Evolutionary conservation across 2,888 invertebrate species (phyloP), one percentile per base, ranked within the genome.

Genomic region (Ochlodes sylvanus): DNA sequence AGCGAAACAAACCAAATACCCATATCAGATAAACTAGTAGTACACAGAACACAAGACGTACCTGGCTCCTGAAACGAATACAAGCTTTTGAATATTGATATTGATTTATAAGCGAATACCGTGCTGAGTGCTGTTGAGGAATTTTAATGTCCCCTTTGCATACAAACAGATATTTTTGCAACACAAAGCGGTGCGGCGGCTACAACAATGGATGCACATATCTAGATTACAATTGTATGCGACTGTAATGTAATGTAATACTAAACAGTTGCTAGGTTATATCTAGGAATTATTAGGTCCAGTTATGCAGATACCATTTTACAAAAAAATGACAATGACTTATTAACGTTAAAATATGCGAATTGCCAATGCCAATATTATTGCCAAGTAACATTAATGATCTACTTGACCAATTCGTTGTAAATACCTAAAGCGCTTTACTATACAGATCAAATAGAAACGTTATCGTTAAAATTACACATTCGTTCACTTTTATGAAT

Each of bases 141-240:
- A 90, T 91, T 86, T 79, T 82, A 88, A 90, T 85, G 70, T 70
- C 68, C 65, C 72, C 86, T 91, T 92, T 88, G 89, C 91, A 92
- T 91, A 90, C 89, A 91, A 90, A 90, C 85, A 84, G 83, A 85
- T 81, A 85, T 85, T 86, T 85, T 84, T 83, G 78, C 81, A 78
- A 79, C 75, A 79, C 77, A 75, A 75, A 73, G 73, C 71, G 62
- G 73, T 75, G 73, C 70, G 70, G 69, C 71, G 75, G 72, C 72
- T 67, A 74, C 72, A 76, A 83, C 81, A 81, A 86, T 84, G 81
- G 83, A 63, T 69, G 69, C 79, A 75, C 72, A 75, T 82, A 87
- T 86, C 86, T 85, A 82, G 85, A 85, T 85, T 79, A 77, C 71
- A 76, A 75, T 75, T 76, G 77, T 76, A 79, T 81, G 76, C 77